These are phyloP conservation scores for Actias luna DNA, from an alignment of 2,888 invertebrate species.

Conservation along the genomic window DNA sequence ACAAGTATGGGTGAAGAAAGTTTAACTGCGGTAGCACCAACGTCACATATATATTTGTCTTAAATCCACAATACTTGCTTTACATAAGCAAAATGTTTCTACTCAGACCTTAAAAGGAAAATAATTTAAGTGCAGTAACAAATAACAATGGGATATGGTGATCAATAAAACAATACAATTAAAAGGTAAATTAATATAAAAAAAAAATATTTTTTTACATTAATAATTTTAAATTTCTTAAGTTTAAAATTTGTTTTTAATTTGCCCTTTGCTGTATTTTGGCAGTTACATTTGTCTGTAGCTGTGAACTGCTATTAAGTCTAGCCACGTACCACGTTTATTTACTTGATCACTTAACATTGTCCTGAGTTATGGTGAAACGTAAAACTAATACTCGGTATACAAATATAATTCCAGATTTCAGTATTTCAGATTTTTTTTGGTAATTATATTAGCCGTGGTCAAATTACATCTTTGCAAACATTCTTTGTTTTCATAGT, in stretches of 20 bases:
- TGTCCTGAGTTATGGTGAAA: background rate
- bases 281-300: background rate
- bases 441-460: background rate
- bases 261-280: background rate
- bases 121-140: no score
- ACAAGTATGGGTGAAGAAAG: no score
- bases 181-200: background rate
- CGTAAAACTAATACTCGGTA: background rate
- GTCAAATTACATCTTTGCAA: conserved; percentile 9
- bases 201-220: no score
- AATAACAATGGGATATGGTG: no score
- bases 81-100: no score
- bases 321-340: background rate
- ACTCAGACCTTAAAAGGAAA: no score
- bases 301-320: background rate
- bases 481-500: conserved; percentile 15
- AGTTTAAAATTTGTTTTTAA: background rate
- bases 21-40: no score
- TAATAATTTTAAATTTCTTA: background rate
- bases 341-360: background rate
- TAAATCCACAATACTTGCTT: no score
- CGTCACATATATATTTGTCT: no score
- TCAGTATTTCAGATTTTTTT: no score
- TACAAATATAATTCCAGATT: background rate
- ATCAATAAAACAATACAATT: no score